These are phyloP conservation scores for Aphaenogaster rudis DNA, from an alignment of 1,140 invertebrate species.

Conservation along the genomic window DNA sequence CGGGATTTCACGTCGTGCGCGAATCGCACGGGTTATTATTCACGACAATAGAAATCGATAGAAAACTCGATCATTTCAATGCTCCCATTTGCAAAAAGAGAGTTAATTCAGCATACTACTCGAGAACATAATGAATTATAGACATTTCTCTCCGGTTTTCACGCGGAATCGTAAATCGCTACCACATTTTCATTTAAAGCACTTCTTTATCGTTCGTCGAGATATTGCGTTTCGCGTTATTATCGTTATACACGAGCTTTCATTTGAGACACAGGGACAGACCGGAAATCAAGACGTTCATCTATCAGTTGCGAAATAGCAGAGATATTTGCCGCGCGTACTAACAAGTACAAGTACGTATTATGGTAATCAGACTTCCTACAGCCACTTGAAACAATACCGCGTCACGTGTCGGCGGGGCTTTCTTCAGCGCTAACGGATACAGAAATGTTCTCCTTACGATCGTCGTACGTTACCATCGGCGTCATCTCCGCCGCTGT, in stretches of 20 bases:
- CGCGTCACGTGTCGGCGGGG: constrained; percentile 23
- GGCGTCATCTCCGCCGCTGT: constrained; percentile 41
- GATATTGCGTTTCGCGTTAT: neutral
- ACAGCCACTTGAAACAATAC: constrained; percentile 60
- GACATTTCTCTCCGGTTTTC: neutral
- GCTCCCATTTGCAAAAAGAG: too few species aligned
- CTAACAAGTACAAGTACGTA: constrained; percentile 56
- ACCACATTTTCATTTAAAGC: neutral
- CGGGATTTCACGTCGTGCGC: constrained; percentile 23
- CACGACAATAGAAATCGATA: neutral
- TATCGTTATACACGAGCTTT: neutral
- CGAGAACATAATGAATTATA: neutral
- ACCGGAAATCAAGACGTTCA: constrained; percentile 39
- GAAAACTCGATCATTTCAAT: neutral
- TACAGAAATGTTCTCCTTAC: constrained; percentile 51
- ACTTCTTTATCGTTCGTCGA: neutral
- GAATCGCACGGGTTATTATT: constrained; percentile 58
- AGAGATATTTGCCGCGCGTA: constrained; percentile 37
- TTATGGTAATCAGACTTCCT: constrained; percentile 62
- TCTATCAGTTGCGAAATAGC: constrained; percentile 38
- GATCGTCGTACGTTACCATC: constrained; percentile 9
- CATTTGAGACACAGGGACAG: neutral
- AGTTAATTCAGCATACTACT: too few species aligned
- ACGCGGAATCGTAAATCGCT: neutral
- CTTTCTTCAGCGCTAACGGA: constrained; percentile 44